Evolutionary conservation across 2,888 invertebrate species (phyloP), one percentile per base, ranked within the genome.

Genomic region (Napeogenes inachia): DNA sequence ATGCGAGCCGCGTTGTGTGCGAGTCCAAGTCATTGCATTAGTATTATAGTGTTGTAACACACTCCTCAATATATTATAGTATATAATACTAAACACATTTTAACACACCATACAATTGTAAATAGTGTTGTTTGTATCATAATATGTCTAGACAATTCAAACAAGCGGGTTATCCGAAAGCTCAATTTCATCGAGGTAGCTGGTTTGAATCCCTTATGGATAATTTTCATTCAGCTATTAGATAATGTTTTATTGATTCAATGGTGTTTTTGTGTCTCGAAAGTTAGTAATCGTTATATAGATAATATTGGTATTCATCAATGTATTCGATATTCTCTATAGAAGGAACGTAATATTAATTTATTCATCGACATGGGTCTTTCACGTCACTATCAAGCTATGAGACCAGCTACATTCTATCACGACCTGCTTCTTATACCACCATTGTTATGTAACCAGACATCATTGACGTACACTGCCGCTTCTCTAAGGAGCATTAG

Each of bases 321-420:
- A 30, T 2, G 21, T 50, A 50, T 3, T 38, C n/a, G n/a, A 46
- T 13, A 21, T 47, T 47, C 6, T 50, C 21, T 10, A 10, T 21
- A 50, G 5, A 35, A 2, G 6, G 35, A 30, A 8, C 30, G 8
- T 30, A 30, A 30, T 30, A 10, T 6, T 50, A 8, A 50, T 30
- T 13, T 21, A 50, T 50, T 13, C 30, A 50, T 50, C 8, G 30
- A 50, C 30, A 30, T 30, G 30, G 2, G 30, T 30, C 46, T 13
- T 59, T 53, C 47, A 50, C 63, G 54, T 46, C 57, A 61, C 63
- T 61, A 61, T 32, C 42, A 42, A 47, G 30, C 32, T 32, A 69
- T 70, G 73, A 72, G 73, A 73, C 75, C 75, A 72, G 57, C 78
- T 82, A 84, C 85, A 85, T 85, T 82, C 75, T 82, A 71, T 84